Conservation (phyloP, 2,113 vertebrate species). For the Neodon shergylaensis region DNA sequence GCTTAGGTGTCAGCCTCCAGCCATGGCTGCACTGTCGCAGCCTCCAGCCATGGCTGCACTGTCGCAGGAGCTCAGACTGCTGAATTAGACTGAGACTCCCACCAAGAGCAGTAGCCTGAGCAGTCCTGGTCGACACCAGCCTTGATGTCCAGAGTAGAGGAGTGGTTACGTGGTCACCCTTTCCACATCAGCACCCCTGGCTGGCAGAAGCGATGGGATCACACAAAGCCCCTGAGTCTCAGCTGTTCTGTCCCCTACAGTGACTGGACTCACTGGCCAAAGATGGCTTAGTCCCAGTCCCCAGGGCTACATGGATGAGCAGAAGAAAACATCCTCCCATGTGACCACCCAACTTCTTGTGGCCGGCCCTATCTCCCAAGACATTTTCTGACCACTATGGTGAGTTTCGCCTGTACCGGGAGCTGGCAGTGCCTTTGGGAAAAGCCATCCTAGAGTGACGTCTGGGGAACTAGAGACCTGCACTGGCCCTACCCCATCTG, state of each 20-base stretch:
- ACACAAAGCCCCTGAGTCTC: not conserved
- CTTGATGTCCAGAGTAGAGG: not conserved
- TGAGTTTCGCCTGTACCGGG: not conserved
- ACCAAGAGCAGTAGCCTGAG: rapidly evolving
- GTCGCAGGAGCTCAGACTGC: not conserved
- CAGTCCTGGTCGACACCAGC: rapidly evolving
- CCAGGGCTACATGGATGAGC: not conserved
- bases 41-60: rapidly evolving
- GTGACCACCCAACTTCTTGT: rapidly evolving
- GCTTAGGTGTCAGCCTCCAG: not conserved
- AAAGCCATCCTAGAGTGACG: not conserved
- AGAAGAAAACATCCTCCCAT: not conserved
- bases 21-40: rapidly evolving
- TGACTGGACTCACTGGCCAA: not conserved
- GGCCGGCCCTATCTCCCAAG: rapidly evolving
- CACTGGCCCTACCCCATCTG: not conserved
- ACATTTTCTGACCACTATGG: not conserved
- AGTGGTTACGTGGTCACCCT: rapidly evolving
- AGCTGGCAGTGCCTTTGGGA: not conserved
- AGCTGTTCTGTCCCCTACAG: not conserved
- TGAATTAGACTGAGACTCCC: rapidly evolving
- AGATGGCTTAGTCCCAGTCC: no score
- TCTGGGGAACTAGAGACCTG: not conserved
- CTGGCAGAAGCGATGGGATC: not conserved
- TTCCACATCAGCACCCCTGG: not conserved